A percentile compares a stretch with the other conserved stretches of the same genome.
phyloP scores from a whole-genome alignment of 2,113 vertebrate genomes.

The Recurvirostra avosetta region DNA sequence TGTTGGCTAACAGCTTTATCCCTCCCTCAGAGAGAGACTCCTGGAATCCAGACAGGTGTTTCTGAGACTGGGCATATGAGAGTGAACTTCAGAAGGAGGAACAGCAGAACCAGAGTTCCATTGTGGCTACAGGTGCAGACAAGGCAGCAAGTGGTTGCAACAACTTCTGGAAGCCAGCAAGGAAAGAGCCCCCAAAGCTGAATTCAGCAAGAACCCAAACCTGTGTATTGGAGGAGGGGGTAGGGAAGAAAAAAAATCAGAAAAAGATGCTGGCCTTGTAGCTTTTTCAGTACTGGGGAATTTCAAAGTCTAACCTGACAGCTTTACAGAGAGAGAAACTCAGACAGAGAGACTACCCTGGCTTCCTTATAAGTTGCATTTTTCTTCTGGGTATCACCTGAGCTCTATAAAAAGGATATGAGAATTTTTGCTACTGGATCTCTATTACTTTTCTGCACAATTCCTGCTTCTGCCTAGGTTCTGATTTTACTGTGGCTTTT shows the following conservation, averaged over 20 bases:
- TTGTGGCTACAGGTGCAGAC: not conserved
- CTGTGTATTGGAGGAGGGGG: rapidly evolving
- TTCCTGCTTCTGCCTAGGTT: not conserved
- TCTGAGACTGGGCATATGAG: rapidly evolving
- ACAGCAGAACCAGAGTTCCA: rapidly evolving
- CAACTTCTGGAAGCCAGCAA: not conserved
- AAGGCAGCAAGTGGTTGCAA: not conserved
- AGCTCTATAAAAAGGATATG: not conserved
- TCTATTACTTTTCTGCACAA: not conserved
- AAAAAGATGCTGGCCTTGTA: not conserved
- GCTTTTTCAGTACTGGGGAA: not conserved
- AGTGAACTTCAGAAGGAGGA: not conserved
- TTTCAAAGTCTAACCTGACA: not conserved
- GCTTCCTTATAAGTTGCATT: not conserved
- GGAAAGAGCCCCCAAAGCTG: not conserved
- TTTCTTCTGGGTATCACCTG: not conserved
- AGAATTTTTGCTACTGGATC: not conserved
- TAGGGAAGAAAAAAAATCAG: not conserved
- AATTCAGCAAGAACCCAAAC: not conserved
- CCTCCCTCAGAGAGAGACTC: not conserved
- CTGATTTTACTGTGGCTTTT: not conserved
- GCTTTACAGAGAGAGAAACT: not conserved
- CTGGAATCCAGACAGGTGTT: not conserved
- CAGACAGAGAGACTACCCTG: not conserved
- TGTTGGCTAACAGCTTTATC: rapidly evolving